Evolutionary conservation across 2,888 invertebrate genomes (phyloP).

Genomic region (Chrysolina oricalcia): DNA sequence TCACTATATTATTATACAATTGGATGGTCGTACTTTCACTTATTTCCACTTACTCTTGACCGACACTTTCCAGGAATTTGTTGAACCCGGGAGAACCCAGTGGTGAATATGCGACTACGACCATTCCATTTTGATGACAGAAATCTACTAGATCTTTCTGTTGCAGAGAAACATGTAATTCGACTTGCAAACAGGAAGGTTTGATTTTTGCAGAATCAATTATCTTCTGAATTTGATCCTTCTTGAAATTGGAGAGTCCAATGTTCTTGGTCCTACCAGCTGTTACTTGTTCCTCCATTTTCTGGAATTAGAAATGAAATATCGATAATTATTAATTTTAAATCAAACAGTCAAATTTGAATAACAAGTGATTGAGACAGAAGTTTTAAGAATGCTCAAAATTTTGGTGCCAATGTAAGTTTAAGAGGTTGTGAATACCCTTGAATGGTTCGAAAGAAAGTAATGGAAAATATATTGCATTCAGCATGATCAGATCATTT

Average conservation of each 20-base stretch:
- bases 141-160: slow-evolving; percentile 72
- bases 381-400: no score
- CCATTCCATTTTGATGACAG: slow-evolving; percentile 69
- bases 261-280: slow-evolving; percentile 82
- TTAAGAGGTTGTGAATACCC: no score
- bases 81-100: slow-evolving; percentile 72
- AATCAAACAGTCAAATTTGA: no score
- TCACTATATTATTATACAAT: no score
- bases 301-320: slow-evolving; percentile 65
- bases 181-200: slow-evolving; percentile 79
- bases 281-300: slow-evolving; percentile 78
- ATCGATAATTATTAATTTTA: no score
- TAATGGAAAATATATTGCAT: no score
- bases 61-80: slow-evolving; percentile 51
- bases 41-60: slow-evolving; percentile 51
- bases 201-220: slow-evolving; percentile 74
- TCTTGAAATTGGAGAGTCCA: slow-evolving; percentile 87
- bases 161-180: slow-evolving; percentile 75
- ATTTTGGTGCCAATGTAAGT: no score
- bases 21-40: neutral
- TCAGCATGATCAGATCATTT: no score
- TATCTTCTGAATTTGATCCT: slow-evolving; percentile 79
- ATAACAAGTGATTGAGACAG: no score
- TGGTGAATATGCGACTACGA: slow-evolving; percentile 72
- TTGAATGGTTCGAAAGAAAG: no score